Percentiles rank a stretch among this genome's conserved stretches.
Conservation (phyloP, 2,797 vertebrate species). For the Hafferia zeledoni region DNA sequence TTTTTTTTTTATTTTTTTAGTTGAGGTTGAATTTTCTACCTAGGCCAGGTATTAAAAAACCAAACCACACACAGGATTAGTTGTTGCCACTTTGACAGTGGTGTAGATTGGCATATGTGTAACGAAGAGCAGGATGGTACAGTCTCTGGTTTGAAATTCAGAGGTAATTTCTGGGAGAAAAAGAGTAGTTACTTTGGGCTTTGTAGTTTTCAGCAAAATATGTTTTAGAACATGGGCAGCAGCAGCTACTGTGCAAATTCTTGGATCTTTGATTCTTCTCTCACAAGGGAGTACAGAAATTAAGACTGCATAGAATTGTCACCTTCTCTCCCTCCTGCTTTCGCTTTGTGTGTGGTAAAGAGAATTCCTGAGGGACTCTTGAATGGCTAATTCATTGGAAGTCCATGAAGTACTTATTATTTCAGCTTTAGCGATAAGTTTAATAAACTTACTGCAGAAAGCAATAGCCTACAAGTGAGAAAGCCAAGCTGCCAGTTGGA, state of each 20-base stretch:
- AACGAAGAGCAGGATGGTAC: background rate
- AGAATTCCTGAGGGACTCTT: conserved; percentile 29
- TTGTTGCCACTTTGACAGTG: background rate
- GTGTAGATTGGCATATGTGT: background rate
- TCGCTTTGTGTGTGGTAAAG: conserved; percentile 21
- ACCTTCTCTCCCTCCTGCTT: conserved; percentile 5
- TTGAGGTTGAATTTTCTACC: background rate
- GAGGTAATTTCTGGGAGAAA: background rate
- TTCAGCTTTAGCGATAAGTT: conserved; percentile 10
- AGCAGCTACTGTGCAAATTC: background rate
- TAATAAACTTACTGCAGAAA: conserved; percentile 29
- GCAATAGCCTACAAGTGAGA: background rate
- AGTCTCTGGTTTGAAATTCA: background rate
- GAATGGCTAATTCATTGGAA: conserved; percentile 28
- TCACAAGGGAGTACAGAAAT: background rate
- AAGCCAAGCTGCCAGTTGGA: background rate
- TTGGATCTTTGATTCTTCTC: background rate
- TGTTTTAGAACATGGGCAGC: background rate
- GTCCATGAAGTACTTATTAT: conserved; percentile 35
- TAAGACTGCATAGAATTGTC: background rate
- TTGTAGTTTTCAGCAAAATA: conserved; percentile 13
- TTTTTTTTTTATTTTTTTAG: background rate
- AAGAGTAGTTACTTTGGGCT: background rate
- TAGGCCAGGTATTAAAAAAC: background rate
- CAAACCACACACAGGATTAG: background rate